Evolutionary conservation across 1,140 invertebrate species (phyloP), one percentile per base, ranked within the genome.

Genomic region (Vanessa atalanta): DNA sequence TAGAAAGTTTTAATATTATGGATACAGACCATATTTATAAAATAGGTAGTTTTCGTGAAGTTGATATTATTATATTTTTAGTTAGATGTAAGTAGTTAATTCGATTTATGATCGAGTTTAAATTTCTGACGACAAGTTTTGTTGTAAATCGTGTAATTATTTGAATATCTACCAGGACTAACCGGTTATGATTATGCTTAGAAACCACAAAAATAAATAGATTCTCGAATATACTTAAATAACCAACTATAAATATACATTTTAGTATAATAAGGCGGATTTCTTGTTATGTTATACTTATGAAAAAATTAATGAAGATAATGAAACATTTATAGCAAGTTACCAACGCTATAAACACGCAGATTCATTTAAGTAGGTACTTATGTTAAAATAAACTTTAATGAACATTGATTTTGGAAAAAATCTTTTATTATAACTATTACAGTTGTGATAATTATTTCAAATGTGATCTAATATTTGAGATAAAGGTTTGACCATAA

Each of bases 401-500:
- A 26, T 60, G 57, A 31, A 55, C 26, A 4, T 31, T 2, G 6
- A 31, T 31, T 31, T 31, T 1, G 26, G 0, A 31, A 31, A 31
- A 31, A 31, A 31, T 1, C 26, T 1, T 31, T 31, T 31, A 31
- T 31, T 6, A 31, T 2, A 31, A 31, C 26, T 31, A 8, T 60
- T 60, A 60, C 57, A 51, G 13, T n/a, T 60, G 23, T 60, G 23
- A 60, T 26, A 26, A 26, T 11, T 57, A n/a, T 3, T 60, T 14
- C 15, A 26, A 14, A 26, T 43, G 37, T 5, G 37, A 43, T 60
- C 23, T 13, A 16, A 55, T 55, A 9, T 55, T 60, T 60, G 23
- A n/a, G 26, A 68, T 68, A 43, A 68, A 51, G 66, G 66, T 55
- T 68, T 68, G n/a, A 47, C 43, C 66, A 47, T 37, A 68, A 68